Percentiles rank a stretch among this genome's conserved stretches.
Evolutionary conservation across 2,888 invertebrate genomes (phyloP).

Genomic region (Caenorhabditis virilis): DNA sequence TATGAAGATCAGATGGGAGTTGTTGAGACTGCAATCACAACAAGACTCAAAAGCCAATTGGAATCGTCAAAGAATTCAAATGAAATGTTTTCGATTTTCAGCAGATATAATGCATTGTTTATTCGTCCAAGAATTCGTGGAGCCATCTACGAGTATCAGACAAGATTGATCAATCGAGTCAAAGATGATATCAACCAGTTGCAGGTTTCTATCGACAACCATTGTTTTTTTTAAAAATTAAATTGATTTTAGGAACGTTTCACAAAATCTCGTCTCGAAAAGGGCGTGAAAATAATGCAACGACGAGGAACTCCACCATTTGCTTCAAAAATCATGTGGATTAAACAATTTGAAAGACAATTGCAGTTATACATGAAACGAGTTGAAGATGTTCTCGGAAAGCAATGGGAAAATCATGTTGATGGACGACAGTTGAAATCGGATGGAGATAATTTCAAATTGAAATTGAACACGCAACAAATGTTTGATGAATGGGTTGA

Average conservation of each 20-base stretch:
- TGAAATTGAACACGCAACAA: slow-evolving; percentile 92
- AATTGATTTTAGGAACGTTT: slow-evolving; percentile 9
- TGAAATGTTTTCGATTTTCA: slow-evolving; percentile 97
- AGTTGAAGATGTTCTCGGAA: slow-evolving; percentile 92
- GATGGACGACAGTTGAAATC: slow-evolving; percentile 84
- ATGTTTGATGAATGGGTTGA: slow-evolving; percentile 94
- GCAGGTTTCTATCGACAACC: slow-evolving; percentile 73
- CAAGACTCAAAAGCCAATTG: slow-evolving; percentile 92
- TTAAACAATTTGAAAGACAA: slow-evolving; percentile 88
- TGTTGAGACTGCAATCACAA: slow-evolving; percentile 96
- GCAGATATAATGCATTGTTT: slow-evolving; percentile 96
- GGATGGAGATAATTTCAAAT: slow-evolving; percentile 94
- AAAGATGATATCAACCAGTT: slow-evolving; percentile 97
- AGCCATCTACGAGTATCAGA: slow-evolving; percentile 98
- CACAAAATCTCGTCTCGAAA: slow-evolving; percentile 77
- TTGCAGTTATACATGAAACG: slow-evolving; percentile 91
- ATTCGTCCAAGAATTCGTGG: slow-evolving; percentile 95
- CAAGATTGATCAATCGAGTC: slow-evolving; percentile 95
- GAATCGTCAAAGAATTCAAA: slow-evolving; percentile 98
- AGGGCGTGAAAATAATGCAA: slow-evolving; percentile 79
- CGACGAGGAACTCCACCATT: slow-evolving; percentile 94
- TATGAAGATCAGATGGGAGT: slow-evolving; percentile 98
- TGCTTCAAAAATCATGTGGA: slow-evolving; percentile 98
- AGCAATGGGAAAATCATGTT: slow-evolving; percentile 98
- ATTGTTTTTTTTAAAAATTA: neutral